Base-by-base conservation (phyloP, 2,888 invertebrate species). In the Ashinkailepas kermadecensis region DNA sequence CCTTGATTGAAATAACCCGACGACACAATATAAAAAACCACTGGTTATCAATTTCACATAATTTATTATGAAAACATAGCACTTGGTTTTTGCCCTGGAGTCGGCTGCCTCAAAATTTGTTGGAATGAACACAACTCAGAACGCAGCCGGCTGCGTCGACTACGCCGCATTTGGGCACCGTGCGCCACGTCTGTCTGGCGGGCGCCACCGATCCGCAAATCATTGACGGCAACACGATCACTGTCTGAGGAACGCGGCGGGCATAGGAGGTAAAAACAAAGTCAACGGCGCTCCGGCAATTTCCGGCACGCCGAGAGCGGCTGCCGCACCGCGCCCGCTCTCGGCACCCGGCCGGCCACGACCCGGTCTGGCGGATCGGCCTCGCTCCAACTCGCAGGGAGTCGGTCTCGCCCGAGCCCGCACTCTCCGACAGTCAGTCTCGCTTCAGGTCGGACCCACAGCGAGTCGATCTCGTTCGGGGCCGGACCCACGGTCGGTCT, bases 61-160 rank as follows among this genome's bases (percentile, higher is more conserved):
- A 70, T 70, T 70, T 70, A 70, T 70, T 70, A 67, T 67, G 10
- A 70, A 70, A 70, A 70, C 70, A 70, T 70, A 70, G 70, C 70
- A 70, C 70, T 70, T 39, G 70, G 70, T 70, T 39, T 70, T 70
- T 70, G 10, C 7, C 18, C n/a, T 39, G 15, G 39, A 70, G 8
- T 70, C 15, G 70, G 39, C 70, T 70, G 70, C 70, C 70, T 70
- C 70, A 18, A n/a, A 67, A 70, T 70, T 70, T 70, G 70, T 18
- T 70, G 70, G 70, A 70, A 70, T 70, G 70, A 70, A 70, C 70
- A 70, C 70, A 70, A 70, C 70, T 54, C 39, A 70, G 15, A 39
- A 70, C 70, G 39, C 7, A 39, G 70, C 70, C 10, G 39, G 15
- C 8, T 13, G n/a, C 70, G 70, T 21, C 70, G 39, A n/a, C 39